A percentile compares a stretch with the other conserved stretches of the same genome.
Conservation (phyloP, 2,888 invertebrate species). For the Lithodes maja region DNA sequence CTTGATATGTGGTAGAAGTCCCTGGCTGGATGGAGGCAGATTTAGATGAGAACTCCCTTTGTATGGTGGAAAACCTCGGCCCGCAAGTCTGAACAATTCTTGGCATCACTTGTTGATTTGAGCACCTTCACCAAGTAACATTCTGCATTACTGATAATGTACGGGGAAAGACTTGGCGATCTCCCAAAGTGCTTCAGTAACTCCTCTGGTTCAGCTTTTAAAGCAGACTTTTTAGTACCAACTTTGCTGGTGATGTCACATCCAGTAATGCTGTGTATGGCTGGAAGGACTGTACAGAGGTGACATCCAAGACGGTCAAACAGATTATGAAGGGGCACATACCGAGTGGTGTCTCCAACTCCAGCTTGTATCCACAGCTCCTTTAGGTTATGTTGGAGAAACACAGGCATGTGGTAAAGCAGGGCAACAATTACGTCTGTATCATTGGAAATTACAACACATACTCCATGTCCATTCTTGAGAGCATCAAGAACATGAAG, state of each 20-base stretch:
- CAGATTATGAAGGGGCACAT: conserved; percentile 1
- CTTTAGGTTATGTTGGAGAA: neutral
- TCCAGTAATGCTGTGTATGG: conserved; percentile 1
- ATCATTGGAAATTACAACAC: conserved; percentile 5
- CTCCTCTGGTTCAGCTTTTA: conserved; percentile 1
- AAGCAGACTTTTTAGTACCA: neutral
- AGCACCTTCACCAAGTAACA: neutral
- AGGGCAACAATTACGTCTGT: conserved; percentile 1
- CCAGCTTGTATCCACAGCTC: neutral
- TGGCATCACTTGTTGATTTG: conserved; percentile 20
- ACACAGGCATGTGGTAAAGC: neutral
- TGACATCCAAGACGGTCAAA: neutral
- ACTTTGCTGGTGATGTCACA: conserved; percentile 34
- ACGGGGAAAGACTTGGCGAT: neutral
- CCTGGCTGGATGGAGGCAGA: neutral
- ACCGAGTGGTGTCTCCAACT: conserved; percentile 20
- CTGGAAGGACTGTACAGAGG: conserved; percentile 14
- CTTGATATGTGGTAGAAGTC: neutral
- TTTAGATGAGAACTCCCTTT: neutral
- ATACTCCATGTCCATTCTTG: neutral
- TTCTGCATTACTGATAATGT: too few species aligned
- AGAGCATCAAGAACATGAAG: neutral
- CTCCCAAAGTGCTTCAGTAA: conserved; percentile 4
- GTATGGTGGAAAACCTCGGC: neutral
- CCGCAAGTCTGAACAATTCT: neutral